phyloP scores from a whole-genome alignment of 2,888 invertebrate genomes.

The Oscheius onirici region DNA sequence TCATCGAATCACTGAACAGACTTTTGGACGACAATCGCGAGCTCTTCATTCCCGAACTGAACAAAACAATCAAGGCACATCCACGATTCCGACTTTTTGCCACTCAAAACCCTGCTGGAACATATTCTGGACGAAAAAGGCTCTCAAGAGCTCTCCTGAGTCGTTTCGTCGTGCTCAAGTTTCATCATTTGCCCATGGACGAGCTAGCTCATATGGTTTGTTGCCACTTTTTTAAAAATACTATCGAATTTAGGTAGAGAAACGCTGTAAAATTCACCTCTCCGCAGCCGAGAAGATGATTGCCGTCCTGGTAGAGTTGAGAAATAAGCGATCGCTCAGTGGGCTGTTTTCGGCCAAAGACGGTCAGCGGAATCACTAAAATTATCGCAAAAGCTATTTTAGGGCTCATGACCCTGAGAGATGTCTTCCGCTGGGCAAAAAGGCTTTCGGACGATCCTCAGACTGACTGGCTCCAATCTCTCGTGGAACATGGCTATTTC shows the following conservation, averaged over 20 bases:
- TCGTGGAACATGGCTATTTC: constrained; percentile 79
- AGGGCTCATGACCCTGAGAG: constrained; percentile 67
- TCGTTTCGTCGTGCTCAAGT: constrained; percentile 95
- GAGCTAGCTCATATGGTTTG: constrained; percentile 80
- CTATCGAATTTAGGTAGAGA: constrained; percentile 30
- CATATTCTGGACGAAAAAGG: constrained; percentile 79
- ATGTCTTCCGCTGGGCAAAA: constrained; percentile 65
- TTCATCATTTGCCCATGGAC: constrained; percentile 88
- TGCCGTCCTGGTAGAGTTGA: constrained; percentile 58
- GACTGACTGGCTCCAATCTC: constrained; percentile 47
- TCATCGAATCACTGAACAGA: constrained; percentile 94
- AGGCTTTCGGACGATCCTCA: constrained; percentile 52
- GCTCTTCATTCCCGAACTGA: constrained; percentile 95
- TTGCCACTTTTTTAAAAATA: not conserved
- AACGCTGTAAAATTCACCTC: constrained; percentile 58
- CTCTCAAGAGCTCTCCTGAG: constrained; percentile 87
- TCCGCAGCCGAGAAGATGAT: constrained; percentile 65
- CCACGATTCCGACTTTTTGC: constrained; percentile 95
- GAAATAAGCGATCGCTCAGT: constrained; percentile 53
- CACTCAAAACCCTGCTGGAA: constrained; percentile 93
- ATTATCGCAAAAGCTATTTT: too few relatives aligned
- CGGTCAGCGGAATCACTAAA: constrained; percentile 30
- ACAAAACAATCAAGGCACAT: constrained; percentile 89
- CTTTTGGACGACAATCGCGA: constrained; percentile 97
- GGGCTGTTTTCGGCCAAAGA: constrained; percentile 65